Base-by-base conservation (phyloP, 2,797 vertebrate genomes). In the Protosalanx chinensis region DNA sequence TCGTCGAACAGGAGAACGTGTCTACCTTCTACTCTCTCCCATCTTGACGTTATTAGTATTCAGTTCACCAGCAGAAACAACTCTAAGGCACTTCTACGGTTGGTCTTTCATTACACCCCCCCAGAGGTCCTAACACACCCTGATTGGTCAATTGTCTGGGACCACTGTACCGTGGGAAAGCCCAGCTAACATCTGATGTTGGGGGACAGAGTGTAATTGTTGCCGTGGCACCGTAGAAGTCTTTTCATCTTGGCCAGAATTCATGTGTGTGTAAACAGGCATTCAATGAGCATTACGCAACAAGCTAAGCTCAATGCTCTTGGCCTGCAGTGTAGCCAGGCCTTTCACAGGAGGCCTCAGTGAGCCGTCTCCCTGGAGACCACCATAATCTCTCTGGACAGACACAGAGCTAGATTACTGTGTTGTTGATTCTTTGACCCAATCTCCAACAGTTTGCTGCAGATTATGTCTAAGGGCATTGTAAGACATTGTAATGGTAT, bases 241-340 rank as follows among this genome's bases (percentile, higher is more conserved):
- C 74, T 65, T 72, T 64, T 79, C 15, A 70, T 64, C 74, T 75
- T 77, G 57, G 64, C 71, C 72, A 74, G 41, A 46, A 29, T 64
- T 59, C 46, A 83, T 68, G 64, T 35, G 72, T 53, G 56, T 72
- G 79, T 70, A 78, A 84, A 79, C 64, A 81, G 49, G 56, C 69
- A 13, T 62, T 51, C 67, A 81, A 81, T 84, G 75, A 71, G 58
- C 72, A 73, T 81, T 81, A 64, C 62, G 56, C 35, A 84, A 66
- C 72, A 71, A 88, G 72, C 69, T 35, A 29, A 41, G 70, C 75
- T 71, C 64, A 76, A 49, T 64, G 63, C 13, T 78, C 29, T 15
- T 64, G 59, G 64, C 56, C 78, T 72, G 65, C 41, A 71, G 53
- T 60, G 60, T 70, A 71, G 30, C 5, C 46, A 18, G 57, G 65